These are phyloP conservation scores for Dromius quadrimaculatus DNA, from an alignment of 2,888 invertebrate genomes.

Conservation along the genomic window DNA sequence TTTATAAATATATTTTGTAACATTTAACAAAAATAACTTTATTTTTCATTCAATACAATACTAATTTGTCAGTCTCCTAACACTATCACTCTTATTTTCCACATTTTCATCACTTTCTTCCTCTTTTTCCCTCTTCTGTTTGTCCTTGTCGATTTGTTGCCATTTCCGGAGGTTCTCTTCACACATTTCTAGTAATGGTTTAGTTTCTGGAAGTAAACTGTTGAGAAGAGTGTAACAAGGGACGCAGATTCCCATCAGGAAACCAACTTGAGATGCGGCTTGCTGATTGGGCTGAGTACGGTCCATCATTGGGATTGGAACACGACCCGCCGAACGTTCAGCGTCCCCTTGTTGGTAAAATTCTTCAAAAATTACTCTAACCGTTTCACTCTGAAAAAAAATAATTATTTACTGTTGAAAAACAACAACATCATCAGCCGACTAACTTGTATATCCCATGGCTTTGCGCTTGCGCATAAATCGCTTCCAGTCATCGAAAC, in stretches of 20 bases:
- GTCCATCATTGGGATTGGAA: slow-evolving; percentile 80
- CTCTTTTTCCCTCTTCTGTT: slow-evolving; percentile 57
- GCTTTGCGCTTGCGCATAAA: slow-evolving; percentile 85
- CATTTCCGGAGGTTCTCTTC: slow-evolving; percentile 73
- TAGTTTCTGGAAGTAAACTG: slow-evolving; percentile 77
- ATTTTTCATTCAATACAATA: neutral
- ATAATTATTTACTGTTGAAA: neutral
- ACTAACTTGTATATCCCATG: slow-evolving; percentile 84
- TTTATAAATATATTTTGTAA: too few relatives aligned
- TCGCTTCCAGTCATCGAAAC: slow-evolving; percentile 88
- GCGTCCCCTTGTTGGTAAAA: slow-evolving; percentile 78
- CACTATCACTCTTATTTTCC: slow-evolving; percentile 53
- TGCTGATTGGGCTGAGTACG: slow-evolving; percentile 79
- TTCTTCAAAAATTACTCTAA: slow-evolving; percentile 80
- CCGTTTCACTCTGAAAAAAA: slow-evolving; percentile 36
- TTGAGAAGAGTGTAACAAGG: slow-evolving; percentile 82
- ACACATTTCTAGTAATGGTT: slow-evolving; percentile 78
- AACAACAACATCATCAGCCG: slow-evolving; percentile 63
- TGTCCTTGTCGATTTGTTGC: slow-evolving; percentile 66
- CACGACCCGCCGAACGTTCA: slow-evolving; percentile 68
- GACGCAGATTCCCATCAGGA: slow-evolving; percentile 83
- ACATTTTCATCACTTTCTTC: slow-evolving; percentile 44
- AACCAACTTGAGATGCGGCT: slow-evolving; percentile 84
- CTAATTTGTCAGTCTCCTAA: slow-evolving; percentile 12
- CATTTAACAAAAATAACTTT: slow-evolving; percentile 33